Conservation (phyloP, 2,888 invertebrate species). For the Oscheius sp. region DNA sequence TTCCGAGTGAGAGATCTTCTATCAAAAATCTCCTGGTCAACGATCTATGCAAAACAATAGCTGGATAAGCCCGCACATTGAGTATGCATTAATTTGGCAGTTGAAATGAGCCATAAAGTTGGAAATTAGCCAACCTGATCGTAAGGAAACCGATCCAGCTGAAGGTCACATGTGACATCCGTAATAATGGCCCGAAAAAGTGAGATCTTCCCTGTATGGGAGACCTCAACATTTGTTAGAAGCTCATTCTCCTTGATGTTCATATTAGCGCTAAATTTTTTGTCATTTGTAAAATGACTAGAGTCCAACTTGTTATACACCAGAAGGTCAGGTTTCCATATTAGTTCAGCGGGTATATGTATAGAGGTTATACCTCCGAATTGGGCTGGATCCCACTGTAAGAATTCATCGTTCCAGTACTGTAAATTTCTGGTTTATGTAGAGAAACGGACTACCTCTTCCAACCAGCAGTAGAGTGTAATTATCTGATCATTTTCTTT, state of each 20-base stretch:
- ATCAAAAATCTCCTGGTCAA: background rate
- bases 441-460: constrained; percentile 52
- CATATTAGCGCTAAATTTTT: constrained; percentile 68
- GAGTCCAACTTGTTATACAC: constrained; percentile 69
- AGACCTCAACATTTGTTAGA: constrained; percentile 70
- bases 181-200: constrained; percentile 70
- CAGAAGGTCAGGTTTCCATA: constrained; percentile 69
- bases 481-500: constrained; percentile 71
- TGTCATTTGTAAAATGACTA: background rate
- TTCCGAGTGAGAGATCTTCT: background rate
- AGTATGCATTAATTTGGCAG: background rate
- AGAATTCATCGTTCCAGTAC: constrained; percentile 64
- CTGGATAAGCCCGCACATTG: background rate
- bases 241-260: constrained; percentile 72
- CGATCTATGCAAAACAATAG: background rate
- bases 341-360: constrained; percentile 60
- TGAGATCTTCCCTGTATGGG: constrained; percentile 67
- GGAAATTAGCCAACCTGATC: constrained; percentile 51
- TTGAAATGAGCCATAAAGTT: background rate
- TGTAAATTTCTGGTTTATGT: constrained; percentile 17
- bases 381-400: constrained; percentile 59
- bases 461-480: constrained; percentile 71
- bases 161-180: constrained; percentile 70
- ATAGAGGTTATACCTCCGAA: constrained; percentile 55
- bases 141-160: constrained; percentile 67